These are phyloP conservation scores for Synanthedon myopaeformis DNA, from an alignment of 2,888 invertebrate species.

Conservation along the genomic window DNA sequence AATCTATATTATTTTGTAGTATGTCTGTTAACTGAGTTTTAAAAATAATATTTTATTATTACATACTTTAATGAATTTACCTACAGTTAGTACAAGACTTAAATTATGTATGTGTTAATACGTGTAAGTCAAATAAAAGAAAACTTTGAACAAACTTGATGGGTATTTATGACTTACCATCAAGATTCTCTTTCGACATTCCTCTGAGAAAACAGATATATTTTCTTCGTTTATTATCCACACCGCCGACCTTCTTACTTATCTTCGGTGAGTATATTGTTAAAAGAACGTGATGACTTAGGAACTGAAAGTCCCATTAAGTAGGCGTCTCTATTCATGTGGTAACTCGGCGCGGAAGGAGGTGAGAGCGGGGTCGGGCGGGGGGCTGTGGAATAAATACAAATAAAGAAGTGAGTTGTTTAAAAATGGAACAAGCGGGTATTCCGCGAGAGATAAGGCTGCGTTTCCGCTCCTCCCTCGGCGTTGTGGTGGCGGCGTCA, in stretches of 20 bases:
- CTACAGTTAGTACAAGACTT: too few relatives aligned
- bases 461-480: slow-evolving; percentile 56
- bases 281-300: slow-evolving; percentile 67
- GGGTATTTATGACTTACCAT: slow-evolving; percentile 46
- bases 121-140: neutral
- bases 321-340: slow-evolving; percentile 65
- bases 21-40: too few relatives aligned
- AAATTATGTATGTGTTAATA: too few relatives aligned
- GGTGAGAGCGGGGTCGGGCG: slow-evolving; percentile 31
- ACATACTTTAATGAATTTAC: too few relatives aligned
- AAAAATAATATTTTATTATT: too few relatives aligned
- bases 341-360: slow-evolving; percentile 32
- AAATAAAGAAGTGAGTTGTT: slow-evolving; percentile 69
- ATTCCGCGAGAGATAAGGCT: slow-evolving; percentile 64
- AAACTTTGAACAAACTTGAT: slow-evolving; percentile 26
- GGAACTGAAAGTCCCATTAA: slow-evolving; percentile 69
- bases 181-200: slow-evolving; percentile 51
- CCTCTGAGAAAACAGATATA: slow-evolving; percentile 44
- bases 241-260: slow-evolving; percentile 53
- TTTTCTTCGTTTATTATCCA: slow-evolving; percentile 65
- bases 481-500: slow-evolving; percentile 20
- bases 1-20: too few relatives aligned
- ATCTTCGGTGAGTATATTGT: slow-evolving; percentile 52
- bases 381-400: slow-evolving; percentile 44
- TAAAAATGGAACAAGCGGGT: slow-evolving; percentile 69